phyloP scores from a whole-genome alignment of 2,888 invertebrate species.

The Drosophila tripunctata region DNA sequence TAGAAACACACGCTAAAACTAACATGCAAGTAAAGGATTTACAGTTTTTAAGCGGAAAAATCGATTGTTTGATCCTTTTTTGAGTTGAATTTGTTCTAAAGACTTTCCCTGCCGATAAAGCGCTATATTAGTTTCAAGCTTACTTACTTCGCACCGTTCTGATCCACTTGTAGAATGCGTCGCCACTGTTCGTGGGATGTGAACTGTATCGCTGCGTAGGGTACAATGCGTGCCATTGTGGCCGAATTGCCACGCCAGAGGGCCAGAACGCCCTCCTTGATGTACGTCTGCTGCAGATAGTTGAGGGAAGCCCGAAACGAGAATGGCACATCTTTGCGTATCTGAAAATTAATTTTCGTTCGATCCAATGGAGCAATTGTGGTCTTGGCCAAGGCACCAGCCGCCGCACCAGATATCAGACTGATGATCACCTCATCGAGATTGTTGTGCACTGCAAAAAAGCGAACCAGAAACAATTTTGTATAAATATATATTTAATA shows the following conservation, averaged over 20 bases:
- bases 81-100: too few relatives aligned
- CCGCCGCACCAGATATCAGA: slow-evolving; percentile 94
- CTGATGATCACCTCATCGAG: slow-evolving; percentile 90
- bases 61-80: too few relatives aligned
- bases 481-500: background rate
- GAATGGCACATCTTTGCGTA: slow-evolving; percentile 89
- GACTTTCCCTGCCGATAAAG: too few relatives aligned
- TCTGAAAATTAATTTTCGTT: slow-evolving; percentile 99
- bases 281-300: slow-evolving; percentile 89
- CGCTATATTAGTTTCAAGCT: too few relatives aligned
- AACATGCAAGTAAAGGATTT: too few relatives aligned
- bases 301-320: slow-evolving; percentile 89
- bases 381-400: slow-evolving; percentile 98
- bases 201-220: slow-evolving; percentile 99
- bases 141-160: slow-evolving; percentile 85
- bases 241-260: slow-evolving; percentile 99
- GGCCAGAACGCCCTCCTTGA: slow-evolving; percentile 91
- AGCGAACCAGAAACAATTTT: too few relatives aligned
- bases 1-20: too few relatives aligned
- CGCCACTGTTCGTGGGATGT: slow-evolving; percentile 99
- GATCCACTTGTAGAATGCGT: slow-evolving; percentile 89
- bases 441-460: slow-evolving; percentile 83
- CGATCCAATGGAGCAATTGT: slow-evolving; percentile 98
- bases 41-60: too few relatives aligned
- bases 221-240: slow-evolving; percentile 98